phyloP scores from a whole-genome alignment of 2,888 invertebrate species.

The Fabriciana adippe region DNA sequence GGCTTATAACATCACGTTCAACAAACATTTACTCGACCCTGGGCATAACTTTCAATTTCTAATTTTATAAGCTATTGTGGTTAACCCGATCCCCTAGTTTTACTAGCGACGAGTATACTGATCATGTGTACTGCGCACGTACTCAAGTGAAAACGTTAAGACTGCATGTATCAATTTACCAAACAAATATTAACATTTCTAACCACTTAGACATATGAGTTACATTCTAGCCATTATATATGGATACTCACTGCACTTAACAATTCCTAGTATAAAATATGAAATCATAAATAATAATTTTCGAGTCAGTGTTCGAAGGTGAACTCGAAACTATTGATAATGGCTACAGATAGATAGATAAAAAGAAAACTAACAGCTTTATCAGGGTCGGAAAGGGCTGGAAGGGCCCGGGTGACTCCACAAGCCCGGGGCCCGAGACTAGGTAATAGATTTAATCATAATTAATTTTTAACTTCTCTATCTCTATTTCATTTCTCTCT shows the following conservation, averaged over 20 bases:
- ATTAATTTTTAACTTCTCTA: too few species aligned
- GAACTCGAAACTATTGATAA: too few species aligned
- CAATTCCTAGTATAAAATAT: neutral
- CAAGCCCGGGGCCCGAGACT: too few species aligned
- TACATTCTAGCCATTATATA: slow-evolving; percentile 22
- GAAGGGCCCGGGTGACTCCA: too few species aligned
- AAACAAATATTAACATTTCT: slow-evolving; percentile 34
- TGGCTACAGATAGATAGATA: too few species aligned
- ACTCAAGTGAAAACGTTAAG: slow-evolving; percentile 41
- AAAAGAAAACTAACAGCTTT: too few species aligned
- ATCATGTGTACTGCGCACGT: slow-evolving; percentile 39
- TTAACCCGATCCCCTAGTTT: slow-evolving; percentile 57
- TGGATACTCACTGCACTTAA: slow-evolving; percentile 4
- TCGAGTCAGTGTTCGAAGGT: too few species aligned
- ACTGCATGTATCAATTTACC: slow-evolving; percentile 40
- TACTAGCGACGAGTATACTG: slow-evolving; percentile 37
- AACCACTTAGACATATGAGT: slow-evolving; percentile 25
- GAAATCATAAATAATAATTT: neutral
- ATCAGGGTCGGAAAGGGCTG: too few species aligned
- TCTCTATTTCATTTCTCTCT: too few species aligned
- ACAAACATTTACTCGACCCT: slow-evolving; percentile 64
- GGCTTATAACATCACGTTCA: slow-evolving; percentile 55
- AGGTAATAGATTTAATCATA: too few species aligned
- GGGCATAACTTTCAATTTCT: slow-evolving; percentile 73
- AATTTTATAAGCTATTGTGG: slow-evolving; percentile 68